Percentiles rank a stretch among this genome's conserved stretches.
Evolutionary conservation across 92 coral and sea anemone species (phyloP).

Genomic region (Heliopora coerulea): DNA sequence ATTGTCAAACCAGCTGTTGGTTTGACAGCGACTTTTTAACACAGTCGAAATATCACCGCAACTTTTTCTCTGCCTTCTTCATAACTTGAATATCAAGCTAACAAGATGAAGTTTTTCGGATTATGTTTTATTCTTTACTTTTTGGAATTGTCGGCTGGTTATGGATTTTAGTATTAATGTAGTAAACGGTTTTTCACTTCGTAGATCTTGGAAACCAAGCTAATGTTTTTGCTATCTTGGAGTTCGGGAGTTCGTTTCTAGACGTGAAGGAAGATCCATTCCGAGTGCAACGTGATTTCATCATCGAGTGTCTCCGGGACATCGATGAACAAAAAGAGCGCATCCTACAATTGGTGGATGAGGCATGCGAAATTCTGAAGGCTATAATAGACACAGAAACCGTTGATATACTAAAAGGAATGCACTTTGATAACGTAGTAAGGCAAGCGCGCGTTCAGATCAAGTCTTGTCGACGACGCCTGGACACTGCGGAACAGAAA

Average conservation of each 20-base stretch:
- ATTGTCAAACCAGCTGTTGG: too few relatives aligned
- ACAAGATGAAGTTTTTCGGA: too few relatives aligned
- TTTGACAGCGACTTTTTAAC: too few relatives aligned
- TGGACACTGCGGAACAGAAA: slow-evolving; percentile 7
- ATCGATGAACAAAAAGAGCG: slow-evolving; percentile 7
- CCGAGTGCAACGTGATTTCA: slow-evolving; percentile 20
- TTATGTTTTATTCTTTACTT: too few relatives aligned
- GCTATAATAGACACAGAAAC: slow-evolving; percentile 2
- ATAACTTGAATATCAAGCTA: too few relatives aligned
- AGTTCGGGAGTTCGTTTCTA: slow-evolving; percentile 9
- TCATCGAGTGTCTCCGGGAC: background rate
- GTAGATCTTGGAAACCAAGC: slow-evolving; percentile 30
- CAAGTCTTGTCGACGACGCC: slow-evolving; percentile 2
- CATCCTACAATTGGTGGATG: slow-evolving; percentile 1
- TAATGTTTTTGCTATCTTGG: slow-evolving; percentile 13
- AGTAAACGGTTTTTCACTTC: background rate
- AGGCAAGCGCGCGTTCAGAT: slow-evolving; percentile 9
- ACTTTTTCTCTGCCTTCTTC: too few relatives aligned
- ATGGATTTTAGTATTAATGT: too few relatives aligned
- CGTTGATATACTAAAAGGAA: slow-evolving; percentile 20
- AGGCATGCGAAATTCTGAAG: slow-evolving; percentile 18
- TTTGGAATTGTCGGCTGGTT: too few relatives aligned
- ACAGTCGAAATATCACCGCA: too few relatives aligned
- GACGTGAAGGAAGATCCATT: slow-evolving; percentile 6
- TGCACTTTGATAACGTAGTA: slow-evolving; percentile 25